Base-by-base conservation (phyloP, 2,888 invertebrate species). In the Smittia aterrima region DNA sequence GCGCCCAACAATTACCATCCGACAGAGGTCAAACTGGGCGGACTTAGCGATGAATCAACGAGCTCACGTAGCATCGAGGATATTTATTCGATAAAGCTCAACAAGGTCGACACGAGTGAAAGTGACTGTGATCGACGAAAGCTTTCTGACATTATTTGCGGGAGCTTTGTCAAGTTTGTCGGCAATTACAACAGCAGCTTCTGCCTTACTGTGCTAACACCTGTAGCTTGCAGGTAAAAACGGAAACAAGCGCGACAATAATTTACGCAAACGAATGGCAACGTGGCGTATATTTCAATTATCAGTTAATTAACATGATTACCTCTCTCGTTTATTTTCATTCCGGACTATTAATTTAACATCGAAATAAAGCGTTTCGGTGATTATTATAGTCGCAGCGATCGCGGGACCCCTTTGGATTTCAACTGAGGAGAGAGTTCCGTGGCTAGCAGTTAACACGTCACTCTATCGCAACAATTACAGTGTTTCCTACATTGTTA, bases 361-460 rank as follows among this genome's bases (percentile, higher is more conserved):
- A 22, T 64, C 27, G 27, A 27, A 9, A 24, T 77, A 73, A 78
- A 83, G 83, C 78, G 80, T 83, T 75, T 82, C 82, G 32, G 80
- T 83, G 75, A 83, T 83, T 74, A 81, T 83, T 77, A 80, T 83
- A 73, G 80, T 83, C 73, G 83, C 83, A 38, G 83, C 83, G 11
- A 75, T 83, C 76, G 83, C 83, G n/a, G 83, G 83, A 7, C 83
- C 83, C 16, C 91, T 92, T 83, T 95, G 95, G 95, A 86, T 95
- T 24, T 89, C 91, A 78, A 93, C 93, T 1, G 90, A 93, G 81
- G 95, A 95, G 82, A 92, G 91, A 81, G 89, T 95, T 85, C 87
- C 90, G 75, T 92, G 91, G 83, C 88, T 89, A 11, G 84, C 86
- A 70, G 91, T 88, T 82, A 94, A 93, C 82, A 91, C 92, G 4